Percentiles rank a stretch among this genome's conserved stretches.
phyloP scores from a whole-genome alignment of 2,888 invertebrate genomes.

The Julus scanicus region DNA sequence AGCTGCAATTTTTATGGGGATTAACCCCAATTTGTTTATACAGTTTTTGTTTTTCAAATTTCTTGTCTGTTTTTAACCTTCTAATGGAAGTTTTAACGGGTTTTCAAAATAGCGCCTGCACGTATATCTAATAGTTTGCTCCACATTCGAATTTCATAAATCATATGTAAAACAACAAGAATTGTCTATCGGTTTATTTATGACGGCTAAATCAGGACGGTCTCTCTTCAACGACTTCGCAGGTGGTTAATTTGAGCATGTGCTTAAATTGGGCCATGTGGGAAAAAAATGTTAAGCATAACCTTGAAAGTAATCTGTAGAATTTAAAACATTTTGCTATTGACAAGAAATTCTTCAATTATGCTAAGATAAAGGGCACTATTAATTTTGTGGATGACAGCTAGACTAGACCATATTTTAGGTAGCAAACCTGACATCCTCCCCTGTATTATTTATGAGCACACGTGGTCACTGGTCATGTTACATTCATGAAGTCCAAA shows the following conservation, averaged over 20 bases:
- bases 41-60: too few species aligned
- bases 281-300: not conserved
- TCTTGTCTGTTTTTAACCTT: too few species aligned
- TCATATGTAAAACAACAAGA: not conserved
- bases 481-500: not conserved
- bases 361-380: too few species aligned
- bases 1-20: too few species aligned
- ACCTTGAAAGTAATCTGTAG: not conserved
- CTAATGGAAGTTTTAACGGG: not conserved
- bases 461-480: not conserved
- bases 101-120: not conserved
- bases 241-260: not conserved
- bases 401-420: too few species aligned
- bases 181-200: not conserved
- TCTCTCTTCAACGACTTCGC: not conserved
- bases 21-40: too few species aligned
- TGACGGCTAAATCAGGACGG: not conserved
- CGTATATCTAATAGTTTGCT: not conserved
- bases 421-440: too few species aligned
- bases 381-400: too few species aligned
- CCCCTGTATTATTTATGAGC: too few species aligned
- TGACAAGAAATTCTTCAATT: too few species aligned
- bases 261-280: not conserved
- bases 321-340: not conserved
- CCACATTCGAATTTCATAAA: not conserved